Evolutionary conservation across 2,888 invertebrate genomes (phyloP).

Genomic region (Drosophila picticornis): DNA sequence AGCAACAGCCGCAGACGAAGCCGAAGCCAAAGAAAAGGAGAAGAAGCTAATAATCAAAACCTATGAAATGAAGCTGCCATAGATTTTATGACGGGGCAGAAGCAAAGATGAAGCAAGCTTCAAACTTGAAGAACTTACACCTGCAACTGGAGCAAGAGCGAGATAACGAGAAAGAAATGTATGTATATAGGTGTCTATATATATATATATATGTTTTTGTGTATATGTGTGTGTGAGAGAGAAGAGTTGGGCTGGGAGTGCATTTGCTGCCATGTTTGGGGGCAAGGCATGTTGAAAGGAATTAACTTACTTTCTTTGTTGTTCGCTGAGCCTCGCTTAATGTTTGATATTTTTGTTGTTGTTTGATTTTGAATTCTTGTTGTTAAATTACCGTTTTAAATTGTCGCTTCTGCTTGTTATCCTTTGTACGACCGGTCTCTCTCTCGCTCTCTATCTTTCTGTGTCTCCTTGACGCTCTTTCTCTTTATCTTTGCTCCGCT

Average conservation of each 20-base stretch:
- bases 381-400: slow-evolving; percentile 54
- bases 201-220: no score
- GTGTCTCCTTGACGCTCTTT: slow-evolving; percentile 4
- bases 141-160: slow-evolving; percentile 69
- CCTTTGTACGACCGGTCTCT: slow-evolving; percentile 34
- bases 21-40: slow-evolving; percentile 22
- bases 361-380: slow-evolving; percentile 10
- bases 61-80: slow-evolving; percentile 63
- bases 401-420: slow-evolving; percentile 52
- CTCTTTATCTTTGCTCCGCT: slow-evolving; percentile 14
- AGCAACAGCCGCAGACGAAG: slow-evolving; percentile 16
- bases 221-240: slow-evolving; percentile 12
- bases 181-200: background rate
- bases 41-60: slow-evolving; percentile 37
- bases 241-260: slow-evolving; percentile 25
- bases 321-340: slow-evolving; percentile 36
- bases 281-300: slow-evolving; percentile 65
- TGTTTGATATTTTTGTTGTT: slow-evolving; percentile 23
- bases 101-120: slow-evolving; percentile 40
- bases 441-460: background rate
- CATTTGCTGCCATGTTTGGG: slow-evolving; percentile 65
- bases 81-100: slow-evolving; percentile 67
- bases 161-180: slow-evolving; percentile 24
- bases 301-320: slow-evolving; percentile 77
- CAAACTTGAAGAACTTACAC: slow-evolving; percentile 42